These are phyloP conservation scores for Neoitamus cyanurus DNA, from an alignment of 2,888 invertebrate species.

Conservation along the genomic window DNA sequence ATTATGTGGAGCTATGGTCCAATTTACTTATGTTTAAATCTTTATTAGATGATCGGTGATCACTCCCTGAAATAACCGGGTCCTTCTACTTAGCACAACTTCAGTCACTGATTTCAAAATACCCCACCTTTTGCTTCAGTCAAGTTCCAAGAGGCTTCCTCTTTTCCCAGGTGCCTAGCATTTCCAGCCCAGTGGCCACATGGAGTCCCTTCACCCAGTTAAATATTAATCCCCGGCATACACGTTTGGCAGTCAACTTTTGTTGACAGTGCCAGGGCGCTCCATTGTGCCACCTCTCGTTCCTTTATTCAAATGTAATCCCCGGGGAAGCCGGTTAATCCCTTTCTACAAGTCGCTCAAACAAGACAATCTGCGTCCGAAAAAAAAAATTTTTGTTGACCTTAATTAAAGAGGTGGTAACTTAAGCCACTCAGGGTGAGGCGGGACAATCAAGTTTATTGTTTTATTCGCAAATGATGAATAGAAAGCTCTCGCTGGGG, in stretches of 20 bases:
- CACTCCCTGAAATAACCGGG: background rate
- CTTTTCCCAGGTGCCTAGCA: background rate
- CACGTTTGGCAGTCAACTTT: background rate
- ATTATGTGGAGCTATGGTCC: too few species aligned
- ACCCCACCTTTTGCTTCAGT: background rate
- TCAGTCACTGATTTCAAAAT: background rate
- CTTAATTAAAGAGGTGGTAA: constrained; percentile 41
- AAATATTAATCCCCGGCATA: background rate
- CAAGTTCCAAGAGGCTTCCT: background rate
- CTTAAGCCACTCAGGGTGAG: constrained; percentile 20
- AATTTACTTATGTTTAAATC: too few species aligned
- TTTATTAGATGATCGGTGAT: background rate
- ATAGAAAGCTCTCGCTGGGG: background rate
- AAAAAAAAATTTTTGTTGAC: background rate
- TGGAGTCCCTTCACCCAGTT: background rate
- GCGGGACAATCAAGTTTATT: constrained; percentile 32
- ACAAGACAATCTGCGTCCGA: constrained; percentile 3
- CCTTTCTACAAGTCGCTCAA: background rate
- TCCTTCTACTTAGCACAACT: background rate
- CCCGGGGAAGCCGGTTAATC: constrained; percentile 9
- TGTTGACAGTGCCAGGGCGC: background rate
- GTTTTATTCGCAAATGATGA: constrained; percentile 33
- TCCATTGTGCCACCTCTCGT: background rate
- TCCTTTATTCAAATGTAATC: constrained; percentile 23
- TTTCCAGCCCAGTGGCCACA: background rate